Percentiles rank a stretch among this genome's conserved stretches.
Evolutionary conservation across 2,113 vertebrate genomes (phyloP).

Genomic region (Perca flavescens): DNA sequence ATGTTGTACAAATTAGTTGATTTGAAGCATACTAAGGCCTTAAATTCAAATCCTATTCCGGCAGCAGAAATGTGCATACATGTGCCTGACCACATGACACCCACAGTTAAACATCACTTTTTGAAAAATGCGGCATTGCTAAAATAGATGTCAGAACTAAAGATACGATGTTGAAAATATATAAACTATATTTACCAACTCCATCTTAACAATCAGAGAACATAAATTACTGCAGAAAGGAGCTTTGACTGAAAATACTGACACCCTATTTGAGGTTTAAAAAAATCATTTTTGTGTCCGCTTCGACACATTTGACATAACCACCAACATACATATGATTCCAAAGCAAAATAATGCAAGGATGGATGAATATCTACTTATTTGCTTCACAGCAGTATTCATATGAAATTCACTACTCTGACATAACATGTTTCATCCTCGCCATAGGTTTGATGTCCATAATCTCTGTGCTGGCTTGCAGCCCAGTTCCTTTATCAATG

Average conservation of each 20-base stretch:
- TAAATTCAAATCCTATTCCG: not conserved
- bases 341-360: not conserved
- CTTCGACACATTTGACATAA: not conserved
- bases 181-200: not conserved
- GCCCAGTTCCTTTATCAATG: conserved; percentile 14
- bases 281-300: not conserved
- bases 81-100: not conserved
- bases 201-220: not conserved
- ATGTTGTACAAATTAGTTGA: not conserved
- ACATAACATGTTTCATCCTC: conserved; percentile 31
- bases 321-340: not conserved
- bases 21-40: not conserved
- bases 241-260: not conserved
- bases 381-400: not conserved
- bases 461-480: conserved; percentile 43
- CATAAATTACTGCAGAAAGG: not conserved
- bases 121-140: not conserved
- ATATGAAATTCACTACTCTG: not conserved
- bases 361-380: not conserved
- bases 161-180: not conserved
- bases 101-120: not conserved
- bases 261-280: not conserved
- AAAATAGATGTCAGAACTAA: not conserved
- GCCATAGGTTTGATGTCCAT: conserved; percentile 36
- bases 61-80: not conserved